Conservation (phyloP, 2,113 vertebrate genomes). For the Benitochromis conjunctus region DNA sequence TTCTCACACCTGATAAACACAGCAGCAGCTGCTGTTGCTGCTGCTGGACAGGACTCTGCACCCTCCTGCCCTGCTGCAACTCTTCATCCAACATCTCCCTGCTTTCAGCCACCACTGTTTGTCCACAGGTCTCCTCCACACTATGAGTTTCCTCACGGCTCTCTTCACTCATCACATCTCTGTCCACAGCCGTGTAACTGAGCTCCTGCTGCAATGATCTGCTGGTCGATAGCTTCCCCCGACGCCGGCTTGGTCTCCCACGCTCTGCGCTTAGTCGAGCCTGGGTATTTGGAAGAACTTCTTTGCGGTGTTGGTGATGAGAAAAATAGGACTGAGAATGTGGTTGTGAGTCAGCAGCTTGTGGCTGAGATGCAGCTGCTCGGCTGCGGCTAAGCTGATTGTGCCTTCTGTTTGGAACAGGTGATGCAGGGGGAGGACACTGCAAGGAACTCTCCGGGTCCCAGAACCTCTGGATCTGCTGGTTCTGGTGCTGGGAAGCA, state of each 20-base stretch:
- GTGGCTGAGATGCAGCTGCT: constrained; percentile 47
- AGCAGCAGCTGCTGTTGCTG: constrained; percentile 50
- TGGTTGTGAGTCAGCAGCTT: constrained; percentile 73
- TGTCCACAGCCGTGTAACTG: constrained; percentile 35
- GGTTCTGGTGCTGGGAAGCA: constrained; percentile 49
- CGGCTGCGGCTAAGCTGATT: constrained; percentile 35
- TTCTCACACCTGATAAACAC: constrained; percentile 3
- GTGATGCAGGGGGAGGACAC: constrained; percentile 45
- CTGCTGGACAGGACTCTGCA: constrained; percentile 35
- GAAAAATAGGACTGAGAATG: constrained; percentile 71
- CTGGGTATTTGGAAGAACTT: constrained; percentile 74
- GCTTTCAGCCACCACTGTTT: constrained; percentile 72
- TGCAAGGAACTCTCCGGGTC: constrained; percentile 40
- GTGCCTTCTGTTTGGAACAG: background rate
- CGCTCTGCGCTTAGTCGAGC: constrained; percentile 5
- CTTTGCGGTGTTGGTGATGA: constrained; percentile 48
- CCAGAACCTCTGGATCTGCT: constrained; percentile 62
- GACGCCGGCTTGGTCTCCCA: background rate
- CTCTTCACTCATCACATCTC: constrained; percentile 33
- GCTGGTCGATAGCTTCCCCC: constrained; percentile 17
- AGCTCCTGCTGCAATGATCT: constrained; percentile 57
- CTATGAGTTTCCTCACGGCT: constrained; percentile 27
- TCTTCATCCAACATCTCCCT: constrained; percentile 77
- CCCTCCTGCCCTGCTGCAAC: constrained; percentile 8
- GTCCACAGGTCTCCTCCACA: constrained; percentile 11